A percentile compares a stretch with the other conserved stretches of the same genome.
These are phyloP conservation scores for Antennarius maculatus DNA, from an alignment of 2,797 vertebrate species.

Conservation along the genomic window DNA sequence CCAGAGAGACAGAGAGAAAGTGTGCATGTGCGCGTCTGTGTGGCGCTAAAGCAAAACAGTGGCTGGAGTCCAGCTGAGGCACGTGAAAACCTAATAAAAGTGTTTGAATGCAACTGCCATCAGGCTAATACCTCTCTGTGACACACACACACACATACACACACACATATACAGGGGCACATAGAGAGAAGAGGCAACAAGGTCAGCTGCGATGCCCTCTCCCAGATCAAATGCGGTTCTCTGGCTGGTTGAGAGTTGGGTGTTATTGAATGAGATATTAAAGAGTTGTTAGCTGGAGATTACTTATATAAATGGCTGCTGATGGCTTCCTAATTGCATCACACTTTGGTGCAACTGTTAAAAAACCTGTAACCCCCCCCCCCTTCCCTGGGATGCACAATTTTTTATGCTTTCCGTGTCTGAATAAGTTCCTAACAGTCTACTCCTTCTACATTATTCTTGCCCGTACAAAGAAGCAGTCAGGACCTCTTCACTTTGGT, in stretches of 20 bases:
- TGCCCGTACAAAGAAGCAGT: not conserved
- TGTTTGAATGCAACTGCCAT: constrained; percentile 86
- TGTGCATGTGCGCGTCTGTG: constrained; percentile 28
- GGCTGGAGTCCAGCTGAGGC: constrained; percentile 75
- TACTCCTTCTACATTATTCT: not conserved
- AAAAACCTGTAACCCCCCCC: no score
- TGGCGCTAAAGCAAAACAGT: constrained; percentile 60
- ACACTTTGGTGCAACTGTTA: constrained; percentile 45
- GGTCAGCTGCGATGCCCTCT: constrained; percentile 57
- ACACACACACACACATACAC: constrained; percentile 43
- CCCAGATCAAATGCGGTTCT: constrained; percentile 70
- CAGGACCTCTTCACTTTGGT: not conserved
- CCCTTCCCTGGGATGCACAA: not conserved
- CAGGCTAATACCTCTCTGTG: constrained; percentile 82
- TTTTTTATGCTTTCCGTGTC: constrained; percentile 9
- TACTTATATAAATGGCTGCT: constrained; percentile 59
- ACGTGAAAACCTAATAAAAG: constrained; percentile 88
- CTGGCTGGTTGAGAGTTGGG: constrained; percentile 51
- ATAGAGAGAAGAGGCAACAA: constrained; percentile 40
- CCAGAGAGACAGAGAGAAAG: not conserved
- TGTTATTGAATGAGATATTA: constrained; percentile 74
- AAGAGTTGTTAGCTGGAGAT: constrained; percentile 70
- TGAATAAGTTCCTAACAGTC: not conserved
- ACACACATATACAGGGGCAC: constrained; percentile 19
- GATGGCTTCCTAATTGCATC: constrained; percentile 58